A percentile compares a stretch with the other conserved stretches of the same genome.
These are phyloP conservation scores for Coelinius sp. DNA, from an alignment of 2,888 invertebrate genomes.

Conservation along the genomic window DNA sequence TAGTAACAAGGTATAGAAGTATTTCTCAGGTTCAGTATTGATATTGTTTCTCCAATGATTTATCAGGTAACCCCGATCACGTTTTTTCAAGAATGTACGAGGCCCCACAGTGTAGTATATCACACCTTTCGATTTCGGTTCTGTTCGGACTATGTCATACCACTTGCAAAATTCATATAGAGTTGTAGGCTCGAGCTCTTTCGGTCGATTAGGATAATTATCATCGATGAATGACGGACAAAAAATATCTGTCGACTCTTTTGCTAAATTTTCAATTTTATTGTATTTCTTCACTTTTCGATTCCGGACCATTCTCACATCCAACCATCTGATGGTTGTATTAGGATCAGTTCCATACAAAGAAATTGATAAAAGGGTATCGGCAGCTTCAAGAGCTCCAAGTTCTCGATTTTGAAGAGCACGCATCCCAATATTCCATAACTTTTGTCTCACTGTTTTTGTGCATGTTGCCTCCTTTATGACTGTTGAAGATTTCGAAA, in stretches of 20 bases:
- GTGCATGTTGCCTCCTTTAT: slow-evolving; percentile 46
- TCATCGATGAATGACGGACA: slow-evolving; percentile 35
- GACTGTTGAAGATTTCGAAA: slow-evolving; percentile 44
- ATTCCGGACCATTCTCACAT: too few relatives aligned
- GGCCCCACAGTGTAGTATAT: slow-evolving; percentile 26
- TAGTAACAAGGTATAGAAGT: too few relatives aligned
- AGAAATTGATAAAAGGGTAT: slow-evolving; percentile 38
- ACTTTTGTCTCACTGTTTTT: too few relatives aligned
- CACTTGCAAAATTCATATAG: slow-evolving; percentile 45
- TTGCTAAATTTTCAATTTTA: slow-evolving; percentile 17
- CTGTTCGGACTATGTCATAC: slow-evolving; percentile 24
- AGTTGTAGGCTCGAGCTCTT: slow-evolving; percentile 42
- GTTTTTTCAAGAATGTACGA: too few relatives aligned
- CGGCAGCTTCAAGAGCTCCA: slow-evolving; percentile 42
- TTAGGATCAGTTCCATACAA: too few relatives aligned
- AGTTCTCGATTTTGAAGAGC: slow-evolving; percentile 12
- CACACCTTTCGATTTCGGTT: background rate
- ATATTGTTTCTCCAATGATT: too few relatives aligned
- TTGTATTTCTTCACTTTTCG: too few relatives aligned
- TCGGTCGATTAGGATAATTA: slow-evolving; percentile 36
- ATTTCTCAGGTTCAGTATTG: too few relatives aligned
- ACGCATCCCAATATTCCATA: too few relatives aligned
- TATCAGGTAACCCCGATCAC: too few relatives aligned
- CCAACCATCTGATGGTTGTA: too few relatives aligned
- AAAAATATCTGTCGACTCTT: slow-evolving; percentile 39